phyloP scores from a whole-genome alignment of 2,888 invertebrate species.

The Ceratothoa steindachneri region DNA sequence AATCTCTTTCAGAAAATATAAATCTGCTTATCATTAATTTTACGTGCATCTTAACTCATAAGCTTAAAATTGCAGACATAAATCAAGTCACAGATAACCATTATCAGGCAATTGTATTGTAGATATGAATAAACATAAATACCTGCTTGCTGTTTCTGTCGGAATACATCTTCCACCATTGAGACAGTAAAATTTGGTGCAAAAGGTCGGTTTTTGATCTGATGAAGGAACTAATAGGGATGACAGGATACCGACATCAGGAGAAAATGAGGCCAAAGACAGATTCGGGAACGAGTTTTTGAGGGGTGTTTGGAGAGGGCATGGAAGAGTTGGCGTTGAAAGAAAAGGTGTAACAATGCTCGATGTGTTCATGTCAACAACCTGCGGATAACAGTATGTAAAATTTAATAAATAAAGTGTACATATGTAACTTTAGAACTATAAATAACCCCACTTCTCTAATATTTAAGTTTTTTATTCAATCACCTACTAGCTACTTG shows the following conservation, averaged over 20 bases:
- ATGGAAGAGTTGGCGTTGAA: background rate
- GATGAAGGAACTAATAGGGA: background rate
- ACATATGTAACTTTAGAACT: background rate
- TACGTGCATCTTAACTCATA: no score
- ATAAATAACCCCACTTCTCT: background rate
- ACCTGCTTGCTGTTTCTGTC: slow-evolving; percentile 1
- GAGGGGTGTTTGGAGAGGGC: background rate
- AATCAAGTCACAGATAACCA: no score
- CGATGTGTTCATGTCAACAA: background rate
- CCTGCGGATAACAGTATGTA: background rate
- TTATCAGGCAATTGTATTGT: no score
- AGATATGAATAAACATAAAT: no score
- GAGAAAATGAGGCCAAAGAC: background rate
- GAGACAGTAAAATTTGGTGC: background rate
- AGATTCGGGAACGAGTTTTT: background rate
- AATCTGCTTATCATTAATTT: no score
- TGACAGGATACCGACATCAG: background rate
- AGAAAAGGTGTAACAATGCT: background rate
- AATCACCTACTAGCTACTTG: no score
- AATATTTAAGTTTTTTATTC: no score
- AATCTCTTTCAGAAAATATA: no score
- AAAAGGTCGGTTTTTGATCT: background rate
- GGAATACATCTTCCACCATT: background rate
- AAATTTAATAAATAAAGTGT: background rate
- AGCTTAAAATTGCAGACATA: no score